Percentiles rank a stretch among this genome's conserved stretches.
These are phyloP conservation scores for Odontomachus brunneus DNA, from an alignment of 1,140 invertebrate species.

Conservation along the genomic window DNA sequence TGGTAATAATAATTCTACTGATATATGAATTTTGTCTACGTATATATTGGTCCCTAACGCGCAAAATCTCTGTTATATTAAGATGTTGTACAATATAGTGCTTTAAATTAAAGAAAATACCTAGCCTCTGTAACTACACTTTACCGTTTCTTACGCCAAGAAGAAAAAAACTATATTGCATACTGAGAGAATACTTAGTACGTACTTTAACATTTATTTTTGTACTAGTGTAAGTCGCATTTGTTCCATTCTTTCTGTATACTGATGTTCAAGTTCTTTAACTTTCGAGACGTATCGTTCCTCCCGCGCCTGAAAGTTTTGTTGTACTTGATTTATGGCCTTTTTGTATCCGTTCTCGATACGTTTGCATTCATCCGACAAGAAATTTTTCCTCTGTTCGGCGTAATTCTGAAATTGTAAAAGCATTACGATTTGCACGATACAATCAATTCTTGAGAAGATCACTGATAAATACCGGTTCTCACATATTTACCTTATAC, in stretches of 20 bases:
- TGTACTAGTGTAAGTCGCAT: constrained; percentile 82
- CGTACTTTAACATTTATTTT: constrained; percentile 82
- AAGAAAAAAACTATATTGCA: constrained; percentile 80
- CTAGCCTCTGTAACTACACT: constrained; percentile 83
- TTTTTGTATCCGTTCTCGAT: constrained; percentile 80
- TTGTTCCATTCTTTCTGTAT: constrained; percentile 77
- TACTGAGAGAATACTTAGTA: constrained; percentile 78
- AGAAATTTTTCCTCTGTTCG: constrained; percentile 76
- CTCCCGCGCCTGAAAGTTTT: constrained; percentile 76
- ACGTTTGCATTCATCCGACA: constrained; percentile 76
- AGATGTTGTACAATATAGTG: constrained; percentile 82
- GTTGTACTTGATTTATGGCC: constrained; percentile 78
- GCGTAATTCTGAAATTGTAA: constrained; percentile 74
- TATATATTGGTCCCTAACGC: constrained; percentile 76
- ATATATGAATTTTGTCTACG: constrained; percentile 65
- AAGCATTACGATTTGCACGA: constrained; percentile 7
- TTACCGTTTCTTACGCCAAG: constrained; percentile 68
- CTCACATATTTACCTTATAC: constrained; percentile 78
- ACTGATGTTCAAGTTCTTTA: constrained; percentile 76
- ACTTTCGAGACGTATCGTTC: constrained; percentile 76
- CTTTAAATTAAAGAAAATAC: constrained; percentile 81
- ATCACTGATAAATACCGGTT: not conserved
- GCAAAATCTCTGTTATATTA: constrained; percentile 73
- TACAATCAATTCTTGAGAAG: not conserved
- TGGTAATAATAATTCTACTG: constrained; percentile 59